phyloP scores from a whole-genome alignment of 2,113 vertebrate genomes.

The Silurus glanis region DNA sequence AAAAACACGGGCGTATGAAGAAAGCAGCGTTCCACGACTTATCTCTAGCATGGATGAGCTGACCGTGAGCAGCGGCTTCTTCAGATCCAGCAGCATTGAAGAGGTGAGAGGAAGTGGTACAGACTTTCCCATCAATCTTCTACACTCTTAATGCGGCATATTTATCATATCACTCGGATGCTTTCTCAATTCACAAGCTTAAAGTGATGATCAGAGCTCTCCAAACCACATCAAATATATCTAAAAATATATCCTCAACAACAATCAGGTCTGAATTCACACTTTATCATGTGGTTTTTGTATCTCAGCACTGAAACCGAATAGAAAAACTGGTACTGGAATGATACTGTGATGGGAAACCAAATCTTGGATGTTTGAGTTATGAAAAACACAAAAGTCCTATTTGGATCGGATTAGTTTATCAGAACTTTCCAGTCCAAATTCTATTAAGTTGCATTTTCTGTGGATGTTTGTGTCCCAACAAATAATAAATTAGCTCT shows the following conservation, averaged over 20 bases:
- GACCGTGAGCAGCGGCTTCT: conserved; percentile 70
- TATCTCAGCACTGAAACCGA: not conserved
- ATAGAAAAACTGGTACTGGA: not conserved
- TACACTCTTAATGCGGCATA: not conserved
- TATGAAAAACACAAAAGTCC: not conserved
- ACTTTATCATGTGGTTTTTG: not conserved
- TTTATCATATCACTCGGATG: not conserved
- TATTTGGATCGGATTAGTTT: not conserved
- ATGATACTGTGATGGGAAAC: not conserved
- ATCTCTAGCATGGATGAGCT: conserved; percentile 83
- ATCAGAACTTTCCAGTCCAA: not conserved
- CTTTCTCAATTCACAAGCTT: not conserved
- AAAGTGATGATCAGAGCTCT: not conserved
- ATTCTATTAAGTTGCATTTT: too few relatives aligned
- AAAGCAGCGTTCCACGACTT: conserved; percentile 77
- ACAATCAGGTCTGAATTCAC: not conserved
- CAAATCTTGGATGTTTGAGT: not conserved
- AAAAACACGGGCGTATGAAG: conserved; percentile 67
- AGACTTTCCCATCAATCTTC: not conserved
- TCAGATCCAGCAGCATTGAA: conserved; percentile 66
- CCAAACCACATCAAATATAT: not conserved
- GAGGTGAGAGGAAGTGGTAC: conserved; percentile 72
- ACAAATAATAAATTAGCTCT: too few relatives aligned
- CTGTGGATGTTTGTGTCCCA: too few relatives aligned
- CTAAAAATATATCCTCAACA: not conserved